Conservation (phyloP, 2,113 vertebrate genomes). For the Dunckerocampus dactyliophorus region DNA sequence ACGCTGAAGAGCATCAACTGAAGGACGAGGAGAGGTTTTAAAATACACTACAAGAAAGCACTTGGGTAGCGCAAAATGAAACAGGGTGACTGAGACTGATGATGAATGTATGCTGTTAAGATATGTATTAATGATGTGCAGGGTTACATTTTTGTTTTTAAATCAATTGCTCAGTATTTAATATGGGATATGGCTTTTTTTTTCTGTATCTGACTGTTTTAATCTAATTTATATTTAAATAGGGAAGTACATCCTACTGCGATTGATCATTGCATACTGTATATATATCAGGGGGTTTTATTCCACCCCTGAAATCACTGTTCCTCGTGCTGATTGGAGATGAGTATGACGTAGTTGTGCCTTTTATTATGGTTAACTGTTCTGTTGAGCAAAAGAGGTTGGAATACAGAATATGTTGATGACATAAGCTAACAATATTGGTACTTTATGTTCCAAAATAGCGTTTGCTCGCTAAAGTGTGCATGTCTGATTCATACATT, state of each 20-base stretch:
- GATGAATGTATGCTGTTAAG: conserved; percentile 15
- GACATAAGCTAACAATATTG: too few species aligned
- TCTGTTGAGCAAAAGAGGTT: too few species aligned
- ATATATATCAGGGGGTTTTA: conserved; percentile 17
- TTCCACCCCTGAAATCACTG: conserved; percentile 14
- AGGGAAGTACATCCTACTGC: conserved; percentile 12
- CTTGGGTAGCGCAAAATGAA: conserved; percentile 14
- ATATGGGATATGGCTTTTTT: conserved; percentile 9
- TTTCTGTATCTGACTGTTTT: neutral
- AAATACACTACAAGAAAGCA: neutral
- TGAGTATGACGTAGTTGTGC: conserved; percentile 6
- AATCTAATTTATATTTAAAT: conserved; percentile 29
- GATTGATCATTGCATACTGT: neutral
- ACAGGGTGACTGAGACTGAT: conserved; percentile 5
- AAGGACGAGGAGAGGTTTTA: conserved; percentile 2
- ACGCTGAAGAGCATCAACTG: conserved; percentile 2
- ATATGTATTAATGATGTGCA: neutral
- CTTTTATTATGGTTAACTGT: neutral
- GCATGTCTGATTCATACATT: too few species aligned
- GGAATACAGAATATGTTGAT: too few species aligned
- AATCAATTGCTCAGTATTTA: neutral
- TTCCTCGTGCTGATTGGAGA: conserved; percentile 18
- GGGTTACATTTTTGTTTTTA: neutral
- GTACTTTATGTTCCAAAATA: too few species aligned
- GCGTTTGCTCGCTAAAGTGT: too few species aligned